Base-by-base conservation (phyloP, 1,140 invertebrate species). In the Gryon sp. region DNA sequence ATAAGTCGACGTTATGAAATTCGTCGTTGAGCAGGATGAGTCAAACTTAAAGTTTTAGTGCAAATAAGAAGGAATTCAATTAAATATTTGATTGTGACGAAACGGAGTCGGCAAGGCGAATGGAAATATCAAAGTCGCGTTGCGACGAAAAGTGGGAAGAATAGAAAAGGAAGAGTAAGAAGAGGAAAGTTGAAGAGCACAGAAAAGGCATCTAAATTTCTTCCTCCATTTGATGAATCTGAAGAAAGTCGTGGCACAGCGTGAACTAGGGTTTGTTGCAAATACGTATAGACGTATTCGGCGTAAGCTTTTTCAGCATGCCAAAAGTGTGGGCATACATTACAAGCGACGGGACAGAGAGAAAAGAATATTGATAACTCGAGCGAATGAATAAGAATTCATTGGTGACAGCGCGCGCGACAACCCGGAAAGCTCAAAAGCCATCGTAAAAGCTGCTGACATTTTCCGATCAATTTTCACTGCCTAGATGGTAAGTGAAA, bases 321-420 rank as follows among this genome's bases (percentile, higher is more conserved):
- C 65, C 38, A 24, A 63, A 43, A 40, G 30, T 45, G 43, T 62
- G 59, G 43, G 68, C 48, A 55, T 48, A 41, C 59, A 50, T 55
- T 45, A 53, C 66, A 43, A n/a, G n/a, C 36, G 32, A 0, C 36
- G 43, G n/a, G 36, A 59, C 24, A 36, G 43, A 65, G 43, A 57
- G 59, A 76, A 62, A 50, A 70, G 66, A 45, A 70, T 66, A 77
- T 72, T 70, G 74, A 77, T 77, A 70, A 72, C 66, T 66, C 46
- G 46, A 48, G 36, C 60, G 65, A 70, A 66, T 72, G 75, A 77
- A 72, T 77, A 68, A 60, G 68, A 66, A 72, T 77, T 77, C 68
- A 65, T 77, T 48, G 66, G 36, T 48, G 50, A 34, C 45, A 24
- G 26, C 48, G 36, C 34, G 57, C 60, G 59, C 50, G 65, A 50